Evolutionary conservation across 2,888 invertebrate genomes (phyloP).

Genomic region (Euphydryas editha): DNA sequence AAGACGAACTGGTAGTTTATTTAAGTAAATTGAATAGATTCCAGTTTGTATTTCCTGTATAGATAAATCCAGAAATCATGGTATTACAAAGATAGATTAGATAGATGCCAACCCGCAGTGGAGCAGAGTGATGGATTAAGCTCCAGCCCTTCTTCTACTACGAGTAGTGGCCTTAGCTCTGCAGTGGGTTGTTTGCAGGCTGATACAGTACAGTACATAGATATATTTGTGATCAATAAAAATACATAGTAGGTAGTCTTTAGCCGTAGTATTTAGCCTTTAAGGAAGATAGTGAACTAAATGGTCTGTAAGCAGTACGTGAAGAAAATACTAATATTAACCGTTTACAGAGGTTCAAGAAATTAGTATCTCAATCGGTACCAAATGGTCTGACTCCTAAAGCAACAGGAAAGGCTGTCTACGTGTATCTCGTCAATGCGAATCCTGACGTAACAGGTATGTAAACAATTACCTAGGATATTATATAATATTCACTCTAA

Average conservation of each 20-base stretch:
- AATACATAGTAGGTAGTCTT: background rate
- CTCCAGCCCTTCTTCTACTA: too few species aligned
- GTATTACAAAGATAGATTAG: background rate
- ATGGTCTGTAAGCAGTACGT: background rate
- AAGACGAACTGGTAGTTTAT: too few species aligned
- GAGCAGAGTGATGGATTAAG: too few species aligned
- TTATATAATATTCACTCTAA: background rate
- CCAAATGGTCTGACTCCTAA: slow-evolving; percentile 63
- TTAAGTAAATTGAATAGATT: background rate
- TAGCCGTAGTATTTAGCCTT: background rate
- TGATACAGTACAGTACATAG: too few species aligned
- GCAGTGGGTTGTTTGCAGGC: too few species aligned
- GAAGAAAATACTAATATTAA: slow-evolving; percentile 18
- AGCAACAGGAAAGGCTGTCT: slow-evolving; percentile 63
- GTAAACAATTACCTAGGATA: slow-evolving; percentile 17
- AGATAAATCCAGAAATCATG: background rate
- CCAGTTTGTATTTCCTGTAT: background rate
- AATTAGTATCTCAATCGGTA: slow-evolving; percentile 50
- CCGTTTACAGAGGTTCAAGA: slow-evolving; percentile 67
- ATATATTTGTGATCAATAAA: background rate
- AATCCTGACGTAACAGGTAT: slow-evolving; percentile 64
- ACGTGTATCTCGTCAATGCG: slow-evolving; percentile 57
- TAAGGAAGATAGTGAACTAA: background rate
- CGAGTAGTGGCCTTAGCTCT: too few species aligned
- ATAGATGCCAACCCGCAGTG: too few species aligned